phyloP scores from a whole-genome alignment of 2,797 vertebrate genomes.

The Sylvilagus floridanus region DNA sequence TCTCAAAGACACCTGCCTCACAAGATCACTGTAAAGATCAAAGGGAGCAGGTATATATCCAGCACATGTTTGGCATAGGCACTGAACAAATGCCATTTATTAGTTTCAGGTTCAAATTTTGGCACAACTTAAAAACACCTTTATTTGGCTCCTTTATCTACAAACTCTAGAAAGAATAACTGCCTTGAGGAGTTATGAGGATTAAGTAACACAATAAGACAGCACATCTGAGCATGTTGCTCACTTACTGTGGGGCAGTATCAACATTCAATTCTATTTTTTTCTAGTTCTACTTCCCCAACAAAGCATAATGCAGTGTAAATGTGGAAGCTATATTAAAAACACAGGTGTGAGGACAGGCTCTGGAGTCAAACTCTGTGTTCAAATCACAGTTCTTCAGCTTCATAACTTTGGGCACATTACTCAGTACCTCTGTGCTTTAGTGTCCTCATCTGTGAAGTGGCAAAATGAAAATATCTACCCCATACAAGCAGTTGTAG shows the following conservation, averaged over 20 bases:
- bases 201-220: not conserved
- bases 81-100: not conserved
- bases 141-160: not conserved
- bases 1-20: not conserved
- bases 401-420: not conserved
- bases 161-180: not conserved
- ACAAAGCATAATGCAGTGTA: not conserved
- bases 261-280: not conserved
- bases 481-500: not conserved
- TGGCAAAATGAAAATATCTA: not conserved
- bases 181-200: not conserved
- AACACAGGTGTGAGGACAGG: not conserved
- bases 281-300: not conserved
- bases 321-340: not conserved
- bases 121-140: not conserved
- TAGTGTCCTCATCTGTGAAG: not conserved
- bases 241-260: not conserved
- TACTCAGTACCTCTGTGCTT: not conserved
- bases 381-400: not conserved
- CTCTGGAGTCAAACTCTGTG: not conserved
- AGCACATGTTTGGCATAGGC: not conserved
- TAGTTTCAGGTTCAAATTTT: slow-evolving; percentile 1
- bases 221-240: not conserved
- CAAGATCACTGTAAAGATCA: not conserved
- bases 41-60: not conserved